Base-by-base conservation (phyloP, 2,888 invertebrate species). In the Thymelicus lineola region DNA sequence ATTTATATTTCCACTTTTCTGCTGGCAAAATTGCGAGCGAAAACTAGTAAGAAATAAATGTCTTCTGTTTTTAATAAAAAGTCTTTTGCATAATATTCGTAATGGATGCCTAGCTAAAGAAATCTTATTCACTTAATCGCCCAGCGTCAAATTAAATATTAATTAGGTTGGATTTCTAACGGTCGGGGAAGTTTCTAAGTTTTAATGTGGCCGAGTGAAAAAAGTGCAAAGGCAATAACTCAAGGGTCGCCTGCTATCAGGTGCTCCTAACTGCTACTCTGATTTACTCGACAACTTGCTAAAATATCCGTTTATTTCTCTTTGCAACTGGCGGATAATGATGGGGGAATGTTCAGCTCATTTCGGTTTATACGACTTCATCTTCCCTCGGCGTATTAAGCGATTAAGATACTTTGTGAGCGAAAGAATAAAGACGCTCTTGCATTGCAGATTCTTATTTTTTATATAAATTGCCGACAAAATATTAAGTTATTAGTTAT, bases 241-340 rank as follows among this genome's bases (percentile, higher is more conserved):
- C 78, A 76, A 73, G 75, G 77, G 79, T 76, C 73, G 78, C 70
- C 42, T 38, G 64, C 70, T 77, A 77, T 79, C 80, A 80, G 80
- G 79, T 80, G 80, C 72, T 75, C 66, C 72, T 78, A 79, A 80
- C 78, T 77, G 79, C 79, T 70, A 42, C 64, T 20, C 75, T 79
- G 79, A 79, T 79, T 80, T 79, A 80, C 79, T 79, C 75, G 72
- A 73, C 75, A 78, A 79, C 76, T 80, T 77, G 78, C 72, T 71
- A 73, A 75, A 64, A 70, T 64, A 45, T 59, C 70, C 59, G 14
- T 70, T 70, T 70, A 64, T 70, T 70, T 70, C 70, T 53, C 58
- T 70, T 58, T 58, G 55, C 38, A 53, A 70, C 58, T 59, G 64
- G 70, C 70, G 53, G 59, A 64, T 70, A 70, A 70, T 59, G 64